Evolutionary conservation across 2,888 invertebrate genomes (phyloP).

Genomic region (Athalia rosae): DNA sequence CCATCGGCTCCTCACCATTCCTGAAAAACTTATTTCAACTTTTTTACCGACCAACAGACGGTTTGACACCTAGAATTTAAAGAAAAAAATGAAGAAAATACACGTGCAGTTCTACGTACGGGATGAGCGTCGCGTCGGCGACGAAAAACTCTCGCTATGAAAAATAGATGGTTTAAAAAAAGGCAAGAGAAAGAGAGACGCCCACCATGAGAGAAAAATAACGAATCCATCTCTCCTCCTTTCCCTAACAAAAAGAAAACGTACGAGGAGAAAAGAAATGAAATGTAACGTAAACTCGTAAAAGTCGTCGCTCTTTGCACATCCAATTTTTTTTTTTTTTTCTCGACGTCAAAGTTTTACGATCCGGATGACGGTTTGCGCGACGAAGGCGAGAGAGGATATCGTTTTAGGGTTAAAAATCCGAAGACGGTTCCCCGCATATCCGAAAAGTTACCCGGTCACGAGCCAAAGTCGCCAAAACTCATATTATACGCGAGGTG

Average conservation of each 20-base stretch:
- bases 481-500: slow-evolving; percentile 45
- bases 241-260: slow-evolving; percentile 53
- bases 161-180: neutral
- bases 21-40: slow-evolving; percentile 21
- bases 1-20: slow-evolving; percentile 28
- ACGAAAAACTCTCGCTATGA: slow-evolving; percentile 2
- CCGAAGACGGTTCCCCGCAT: no score
- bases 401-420: no score
- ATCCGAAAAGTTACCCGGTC: no score
- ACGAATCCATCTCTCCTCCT: neutral
- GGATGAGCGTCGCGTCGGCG: neutral
- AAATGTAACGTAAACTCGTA: slow-evolving; percentile 55
- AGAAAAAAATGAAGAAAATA: slow-evolving; percentile 9
- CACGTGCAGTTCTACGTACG: no score
- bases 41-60: slow-evolving; percentile 5
- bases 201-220: no score
- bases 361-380: slow-evolving; percentile 50
- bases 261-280: neutral
- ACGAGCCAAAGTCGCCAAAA: neutral
- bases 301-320: slow-evolving; percentile 55
- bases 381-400: slow-evolving; percentile 48
- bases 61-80: slow-evolving; percentile 16
- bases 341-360: slow-evolving; percentile 59
- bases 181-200: no score
- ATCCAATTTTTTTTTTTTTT: slow-evolving; percentile 46